These are phyloP conservation scores for Phyllotreta striolata DNA, from an alignment of 2,888 invertebrate species.

Conservation along the genomic window DNA sequence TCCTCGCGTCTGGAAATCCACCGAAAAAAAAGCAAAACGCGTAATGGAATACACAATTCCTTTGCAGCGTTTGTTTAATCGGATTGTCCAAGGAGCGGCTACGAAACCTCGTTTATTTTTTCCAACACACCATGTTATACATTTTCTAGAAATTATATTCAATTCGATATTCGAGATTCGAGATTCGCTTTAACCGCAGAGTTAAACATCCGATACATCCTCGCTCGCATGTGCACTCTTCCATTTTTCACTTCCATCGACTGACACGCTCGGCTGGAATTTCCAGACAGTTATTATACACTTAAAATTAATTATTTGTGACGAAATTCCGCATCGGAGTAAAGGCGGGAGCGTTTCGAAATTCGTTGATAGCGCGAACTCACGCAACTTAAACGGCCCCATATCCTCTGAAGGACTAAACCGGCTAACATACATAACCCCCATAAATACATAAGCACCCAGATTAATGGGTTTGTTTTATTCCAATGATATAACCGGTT, in stretches of 20 bases:
- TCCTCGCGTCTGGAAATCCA: conserved; percentile 22
- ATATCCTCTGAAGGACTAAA: conserved; percentile 49
- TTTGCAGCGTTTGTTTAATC: conserved; percentile 20
- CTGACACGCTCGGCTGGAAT: conserved; percentile 39
- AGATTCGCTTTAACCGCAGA: neutral
- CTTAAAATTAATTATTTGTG: conserved; percentile 49
- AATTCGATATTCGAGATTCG: neutral
- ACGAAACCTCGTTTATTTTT: conserved; percentile 9
- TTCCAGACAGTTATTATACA: conserved; percentile 42
- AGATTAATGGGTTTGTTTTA: conserved; percentile 42
- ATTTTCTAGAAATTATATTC: neutral
- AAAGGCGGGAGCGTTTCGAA: conserved; percentile 38
- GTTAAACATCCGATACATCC: neutral
- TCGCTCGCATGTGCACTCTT: conserved; percentile 17
- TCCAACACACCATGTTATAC: neutral
- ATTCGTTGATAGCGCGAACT: conserved; percentile 47
- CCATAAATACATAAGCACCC: conserved; percentile 48
- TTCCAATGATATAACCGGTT: conserved; percentile 23
- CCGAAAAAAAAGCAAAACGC: conserved; percentile 23
- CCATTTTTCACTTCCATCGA: conserved; percentile 41
- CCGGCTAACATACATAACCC: conserved; percentile 48
- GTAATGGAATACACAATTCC: conserved; percentile 20
- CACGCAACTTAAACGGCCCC: conserved; percentile 52
- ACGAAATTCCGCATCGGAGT: conserved; percentile 44
- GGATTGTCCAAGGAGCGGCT: neutral